Conservation (phyloP, 2,797 vertebrate species). For the Delichon dasypus region DNA sequence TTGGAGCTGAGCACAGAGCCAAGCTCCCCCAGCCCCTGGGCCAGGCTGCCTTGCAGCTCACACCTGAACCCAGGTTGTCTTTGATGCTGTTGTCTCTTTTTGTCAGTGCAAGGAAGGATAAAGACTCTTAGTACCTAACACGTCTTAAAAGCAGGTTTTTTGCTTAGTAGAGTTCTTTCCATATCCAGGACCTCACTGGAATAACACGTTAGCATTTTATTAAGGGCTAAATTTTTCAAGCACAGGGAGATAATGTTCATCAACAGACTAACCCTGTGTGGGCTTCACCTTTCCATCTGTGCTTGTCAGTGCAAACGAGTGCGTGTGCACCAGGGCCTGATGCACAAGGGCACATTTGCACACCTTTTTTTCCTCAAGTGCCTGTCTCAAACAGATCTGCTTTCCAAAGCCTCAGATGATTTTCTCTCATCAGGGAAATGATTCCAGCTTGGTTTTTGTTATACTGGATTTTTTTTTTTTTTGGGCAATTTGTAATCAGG, state of each 20-base stretch:
- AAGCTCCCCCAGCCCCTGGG: not conserved
- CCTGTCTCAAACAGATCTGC: conserved; percentile 32
- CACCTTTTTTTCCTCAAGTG: not conserved
- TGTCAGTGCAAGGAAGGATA: not conserved
- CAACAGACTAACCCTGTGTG: not conserved
- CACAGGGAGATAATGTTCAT: not conserved
- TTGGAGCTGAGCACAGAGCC: not conserved
- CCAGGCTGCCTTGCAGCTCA: not conserved
- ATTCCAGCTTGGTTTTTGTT: conserved; percentile 30
- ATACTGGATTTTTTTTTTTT: conserved; percentile 45
- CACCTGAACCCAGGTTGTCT: not conserved
- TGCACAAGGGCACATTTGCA: not conserved
- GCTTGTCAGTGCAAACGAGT: not conserved
- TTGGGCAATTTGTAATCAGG: not conserved
- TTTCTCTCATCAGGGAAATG: conserved; percentile 57
- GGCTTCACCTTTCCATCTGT: not conserved
- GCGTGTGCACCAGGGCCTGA: not conserved
- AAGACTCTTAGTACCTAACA: not conserved
- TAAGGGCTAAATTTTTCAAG: not conserved
- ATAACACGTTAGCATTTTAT: not conserved
- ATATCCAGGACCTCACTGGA: not conserved
- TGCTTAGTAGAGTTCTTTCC: not conserved
- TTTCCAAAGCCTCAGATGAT: conserved; percentile 48
- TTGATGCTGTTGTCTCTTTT: not conserved
- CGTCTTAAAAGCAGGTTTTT: not conserved